A percentile compares a stretch with the other conserved stretches of the same genome.
Evolutionary conservation across 2,113 vertebrate genomes (phyloP).

Genomic region (Campylorhamphus procurvoides): DNA sequence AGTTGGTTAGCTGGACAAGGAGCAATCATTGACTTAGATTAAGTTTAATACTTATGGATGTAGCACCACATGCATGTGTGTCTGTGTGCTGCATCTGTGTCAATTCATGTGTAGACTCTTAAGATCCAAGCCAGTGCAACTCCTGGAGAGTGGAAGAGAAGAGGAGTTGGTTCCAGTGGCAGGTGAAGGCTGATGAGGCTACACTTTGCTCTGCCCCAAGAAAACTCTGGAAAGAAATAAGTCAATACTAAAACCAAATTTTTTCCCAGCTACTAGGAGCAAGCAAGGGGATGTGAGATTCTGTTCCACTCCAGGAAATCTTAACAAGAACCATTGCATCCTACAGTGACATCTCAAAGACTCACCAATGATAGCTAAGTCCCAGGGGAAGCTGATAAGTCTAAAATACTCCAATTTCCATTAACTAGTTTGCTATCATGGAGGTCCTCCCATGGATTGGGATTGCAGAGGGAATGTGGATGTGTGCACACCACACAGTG

Average conservation of each 20-base stretch:
- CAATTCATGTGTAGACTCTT: not conserved
- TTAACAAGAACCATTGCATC: not conserved
- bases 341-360: not conserved
- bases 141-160: not conserved
- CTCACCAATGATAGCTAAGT: not conserved
- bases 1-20: not conserved
- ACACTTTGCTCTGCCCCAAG: not conserved
- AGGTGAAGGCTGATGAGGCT: not conserved
- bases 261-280: not conserved
- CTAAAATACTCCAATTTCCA: not conserved
- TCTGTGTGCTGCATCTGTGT: not conserved
- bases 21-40: not conserved
- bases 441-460: not conserved
- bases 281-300: not conserved
- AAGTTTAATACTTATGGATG: not conserved
- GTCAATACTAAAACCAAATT: not conserved
- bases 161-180: not conserved
- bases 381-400: not conserved
- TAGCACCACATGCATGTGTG: rapidly evolving
- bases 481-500: rapidly evolving
- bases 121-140: not conserved
- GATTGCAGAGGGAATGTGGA: rapidly evolving
- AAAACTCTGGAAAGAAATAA: not conserved
- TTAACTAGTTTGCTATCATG: not conserved
- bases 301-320: not conserved